These are phyloP conservation scores for Epicauta chinensis DNA, from an alignment of 1,140 invertebrate genomes.

Conservation along the genomic window DNA sequence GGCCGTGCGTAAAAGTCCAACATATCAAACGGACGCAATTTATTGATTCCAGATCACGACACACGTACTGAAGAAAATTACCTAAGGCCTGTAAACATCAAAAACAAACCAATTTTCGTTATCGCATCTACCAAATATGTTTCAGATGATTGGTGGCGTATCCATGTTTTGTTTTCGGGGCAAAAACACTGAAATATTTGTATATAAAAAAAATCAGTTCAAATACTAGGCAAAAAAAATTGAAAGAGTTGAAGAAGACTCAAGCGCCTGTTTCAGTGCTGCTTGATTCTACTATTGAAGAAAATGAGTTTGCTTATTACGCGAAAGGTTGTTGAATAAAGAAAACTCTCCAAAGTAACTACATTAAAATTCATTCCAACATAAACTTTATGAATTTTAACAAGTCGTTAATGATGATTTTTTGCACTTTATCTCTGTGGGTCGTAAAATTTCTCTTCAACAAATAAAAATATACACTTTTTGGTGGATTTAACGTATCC, in stretches of 20 bases:
- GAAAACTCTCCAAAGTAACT: conserved; percentile 7
- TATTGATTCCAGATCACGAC: conserved; percentile 20
- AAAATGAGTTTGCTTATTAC: conserved; percentile 2
- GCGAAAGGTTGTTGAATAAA: conserved; percentile 8
- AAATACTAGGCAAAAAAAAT: too few species aligned
- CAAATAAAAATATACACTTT: too few species aligned
- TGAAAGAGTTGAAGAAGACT: background rate
- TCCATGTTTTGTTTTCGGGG: background rate
- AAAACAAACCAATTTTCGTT: conserved; percentile 20
- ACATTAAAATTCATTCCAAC: conserved; percentile 16
- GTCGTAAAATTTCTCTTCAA: too few species aligned
- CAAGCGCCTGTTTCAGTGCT: background rate
- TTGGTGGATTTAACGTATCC: too few species aligned
- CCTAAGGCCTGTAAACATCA: conserved; percentile 17
- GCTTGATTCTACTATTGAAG: conserved; percentile 5
- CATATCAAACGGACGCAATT: conserved; percentile 20
- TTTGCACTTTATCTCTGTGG: too few species aligned
- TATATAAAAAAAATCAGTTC: too few species aligned
- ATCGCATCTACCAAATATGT: conserved; percentile 14
- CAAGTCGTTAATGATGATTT: conserved; percentile 5
- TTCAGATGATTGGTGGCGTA: background rate
- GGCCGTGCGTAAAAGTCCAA: conserved; percentile 14
- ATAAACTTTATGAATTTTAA: conserved; percentile 13
- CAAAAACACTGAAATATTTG: too few species aligned
- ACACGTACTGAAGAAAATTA: conserved; percentile 17